Percentiles rank a stretch among this genome's conserved stretches.
These are phyloP conservation scores for Fregata magnificens DNA, from an alignment of 2,113 vertebrate species.

Conservation along the genomic window DNA sequence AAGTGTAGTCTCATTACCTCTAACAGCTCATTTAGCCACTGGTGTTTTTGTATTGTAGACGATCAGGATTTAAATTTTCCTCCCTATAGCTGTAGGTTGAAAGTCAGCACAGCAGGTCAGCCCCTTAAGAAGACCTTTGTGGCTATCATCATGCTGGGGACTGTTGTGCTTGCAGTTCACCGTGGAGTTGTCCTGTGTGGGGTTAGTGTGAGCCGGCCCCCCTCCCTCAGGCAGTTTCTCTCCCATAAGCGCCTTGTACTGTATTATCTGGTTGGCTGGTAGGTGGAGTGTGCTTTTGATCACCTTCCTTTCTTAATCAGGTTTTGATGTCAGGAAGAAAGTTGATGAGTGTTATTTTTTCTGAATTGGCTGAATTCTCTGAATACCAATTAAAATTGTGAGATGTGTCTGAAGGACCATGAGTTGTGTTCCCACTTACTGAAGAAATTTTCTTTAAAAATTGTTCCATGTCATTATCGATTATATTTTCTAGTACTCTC, in stretches of 20 bases:
- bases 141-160: accelerated
- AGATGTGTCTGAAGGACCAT: not conserved
- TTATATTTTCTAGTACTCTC: not conserved
- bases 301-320: not conserved
- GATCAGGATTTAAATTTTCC: not conserved
- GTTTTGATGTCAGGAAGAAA: not conserved
- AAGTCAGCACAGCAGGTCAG: not conserved
- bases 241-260: not conserved
- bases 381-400: not conserved
- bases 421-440: not conserved
- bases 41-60: not conserved
- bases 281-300: not conserved
- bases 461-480: not conserved
- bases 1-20: not conserved
- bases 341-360: not conserved
- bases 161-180: not conserved
- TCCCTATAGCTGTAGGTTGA: not conserved
- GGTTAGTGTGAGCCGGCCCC: not conserved
- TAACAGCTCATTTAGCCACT: not conserved
- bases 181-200: not conserved
- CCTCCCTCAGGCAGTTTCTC: accelerated
- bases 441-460: not conserved
- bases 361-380: no score
- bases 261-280: not conserved
- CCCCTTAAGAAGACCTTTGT: not conserved